phyloP scores from a whole-genome alignment of 2,888 invertebrate species.

The Priapulus caudatus region DNA sequence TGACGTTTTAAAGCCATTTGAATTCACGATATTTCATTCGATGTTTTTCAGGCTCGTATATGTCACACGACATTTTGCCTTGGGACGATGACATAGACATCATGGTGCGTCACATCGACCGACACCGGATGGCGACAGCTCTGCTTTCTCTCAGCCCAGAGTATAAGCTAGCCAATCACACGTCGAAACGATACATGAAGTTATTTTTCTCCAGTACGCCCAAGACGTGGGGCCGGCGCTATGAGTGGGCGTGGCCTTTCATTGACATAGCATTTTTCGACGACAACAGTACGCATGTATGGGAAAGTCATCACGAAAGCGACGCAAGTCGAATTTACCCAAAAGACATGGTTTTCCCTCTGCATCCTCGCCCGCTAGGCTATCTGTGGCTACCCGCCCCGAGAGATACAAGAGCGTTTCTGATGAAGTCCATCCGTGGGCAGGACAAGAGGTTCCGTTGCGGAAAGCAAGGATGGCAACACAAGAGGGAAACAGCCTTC shows the following conservation, averaged over 20 bases:
- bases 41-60: neutral
- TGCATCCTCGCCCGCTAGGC: neutral
- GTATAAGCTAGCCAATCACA: neutral
- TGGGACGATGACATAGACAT: slow-evolving; percentile 3
- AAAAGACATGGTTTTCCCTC: neutral
- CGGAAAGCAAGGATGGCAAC: neutral
- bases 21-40: too few species aligned
- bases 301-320: neutral
- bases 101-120: neutral
- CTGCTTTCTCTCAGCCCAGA: neutral
- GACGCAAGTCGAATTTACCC: neutral
- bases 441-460: neutral
- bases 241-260: neutral
- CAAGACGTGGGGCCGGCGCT: neutral
- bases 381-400: neutral
- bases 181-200: neutral
- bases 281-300: neutral
- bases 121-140: neutral
- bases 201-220: neutral
- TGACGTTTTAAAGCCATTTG: too few species aligned
- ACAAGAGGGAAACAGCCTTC: neutral
- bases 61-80: neutral
- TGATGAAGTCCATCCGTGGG: neutral
- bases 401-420: slow-evolving; percentile 3
- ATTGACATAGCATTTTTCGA: neutral